Evolutionary conservation across 2,797 vertebrate genomes (phyloP), one percentile per base, ranked within the genome.

Genomic region (Valencia hispanica): DNA sequence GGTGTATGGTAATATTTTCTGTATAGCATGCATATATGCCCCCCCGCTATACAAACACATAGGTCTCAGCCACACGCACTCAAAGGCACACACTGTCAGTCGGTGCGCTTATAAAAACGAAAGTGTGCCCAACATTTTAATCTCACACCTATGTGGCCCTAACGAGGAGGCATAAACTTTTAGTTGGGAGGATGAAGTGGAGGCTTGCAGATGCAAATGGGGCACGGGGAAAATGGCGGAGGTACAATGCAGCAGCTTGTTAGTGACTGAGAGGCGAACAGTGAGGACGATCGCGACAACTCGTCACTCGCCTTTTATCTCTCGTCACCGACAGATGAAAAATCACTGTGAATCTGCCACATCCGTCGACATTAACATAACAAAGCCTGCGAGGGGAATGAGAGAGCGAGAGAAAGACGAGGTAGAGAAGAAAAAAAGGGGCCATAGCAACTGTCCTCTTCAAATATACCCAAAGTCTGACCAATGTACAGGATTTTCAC

Each of bases 231-330:
- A 96, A 95, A 97, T 97, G 97, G 96, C 96, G 94, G 88, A 75
- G 92, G 91, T 96, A 98, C 97, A 97, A 97, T 97, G 97, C 96
- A 94, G 95, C 94, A 95, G 96, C 97, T 98, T 98, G 97, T 98
- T 98, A 98, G 97, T 95, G 96, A 96, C 95, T 96, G 96, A 96
- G 97, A 97, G 97, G 97, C 96, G 96, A 93, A 94, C 96, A 96
- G 96, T 96, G 96, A 96, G 97, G 97, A 97, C 96, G 97, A 97
- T 97, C 95, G 96, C 93, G 96, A 97, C 96, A 97, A 97, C 97
- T 98, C 97, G 97, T 98, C 97, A 97, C 96, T 96, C 96, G 96
- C 96, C 97, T 99, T 98, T 98, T 97, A 98, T 98, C 97, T 97
- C 96, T 96, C 96, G 91, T 95, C 94, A 97, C 96, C 95, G 95